Base-by-base conservation (phyloP, 2,797 vertebrate species). In the Margarornis squamiger region DNA sequence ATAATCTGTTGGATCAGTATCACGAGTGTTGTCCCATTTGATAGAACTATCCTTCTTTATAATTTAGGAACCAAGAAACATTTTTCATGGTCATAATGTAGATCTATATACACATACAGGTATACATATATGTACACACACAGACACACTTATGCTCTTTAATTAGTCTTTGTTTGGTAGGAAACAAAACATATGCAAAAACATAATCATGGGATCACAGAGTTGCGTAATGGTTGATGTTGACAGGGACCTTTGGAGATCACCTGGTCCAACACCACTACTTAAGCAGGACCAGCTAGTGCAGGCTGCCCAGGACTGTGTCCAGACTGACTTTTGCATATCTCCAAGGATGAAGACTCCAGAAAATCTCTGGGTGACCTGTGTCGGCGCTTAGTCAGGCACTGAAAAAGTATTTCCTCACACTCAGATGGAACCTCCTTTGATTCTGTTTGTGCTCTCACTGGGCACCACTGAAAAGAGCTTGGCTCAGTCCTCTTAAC, bases 1-100 rank as follows among this genome's bases (percentile, higher is more conserved):
- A 86, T 79, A 90, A 58, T 79, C 67, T 86, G 7, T 90, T 85
- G 41, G 20, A 74, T 90, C 66, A 81, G 24, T 90, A 82, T 57
- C 34, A 88, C 14, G 38, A 67, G 4, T 55, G 51, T 61, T 79
- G 73, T 71, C 49, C 30, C 21, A 26, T 77, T 77, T 88, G 41
- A 76, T 32, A 73, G 39, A 80, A 72, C 43, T 65, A 30, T 62
- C 34, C 10, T 72, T 84, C 32, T 45, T 88, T 88, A 22, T 70
- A 61, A 57, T 45, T 67, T 74, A 15, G 23, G 39, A 90, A 55
- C 7, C 3, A 86, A 73, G 22, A 15, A 86, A 66, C 45, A 62
- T 45, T 82, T 92, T 77, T 19, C 41, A 21, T 46, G 38, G 23
- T 78, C 21, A 13, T 71, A 67, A 59, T 57, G 2, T 45, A 7